phyloP scores from a whole-genome alignment of 2,888 invertebrate genomes.

The Lamellibrachia satsuma region DNA sequence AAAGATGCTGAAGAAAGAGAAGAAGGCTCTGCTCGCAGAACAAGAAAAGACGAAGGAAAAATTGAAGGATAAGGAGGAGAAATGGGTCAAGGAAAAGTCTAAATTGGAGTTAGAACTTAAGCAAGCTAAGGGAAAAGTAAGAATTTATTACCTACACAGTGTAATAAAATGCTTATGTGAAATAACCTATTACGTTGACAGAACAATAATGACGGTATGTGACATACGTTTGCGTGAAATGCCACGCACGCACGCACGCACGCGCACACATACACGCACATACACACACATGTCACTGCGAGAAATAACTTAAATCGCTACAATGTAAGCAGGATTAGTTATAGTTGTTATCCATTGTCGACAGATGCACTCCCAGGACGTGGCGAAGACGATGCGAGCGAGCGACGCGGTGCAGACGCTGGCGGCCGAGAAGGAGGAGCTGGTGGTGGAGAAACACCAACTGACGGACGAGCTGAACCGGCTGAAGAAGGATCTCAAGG shows the following conservation, averaged over 20 bases:
- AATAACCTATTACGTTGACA: too few species aligned
- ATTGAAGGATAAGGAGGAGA: conserved; percentile 30
- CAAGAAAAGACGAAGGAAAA: conserved; percentile 31
- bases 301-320: too few species aligned
- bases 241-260: background rate
- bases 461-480: conserved; percentile 50
- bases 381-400: conserved; percentile 22
- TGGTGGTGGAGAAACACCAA: conserved; percentile 56
- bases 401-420: conserved; percentile 48
- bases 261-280: background rate
- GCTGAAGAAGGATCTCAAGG: conserved; percentile 49
- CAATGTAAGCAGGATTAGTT: too few species aligned
- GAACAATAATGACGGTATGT: too few species aligned
- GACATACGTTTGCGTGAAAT: too few species aligned
- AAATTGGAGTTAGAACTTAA: conserved; percentile 37
- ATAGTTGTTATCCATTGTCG: background rate
- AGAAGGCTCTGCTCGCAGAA: conserved; percentile 49
- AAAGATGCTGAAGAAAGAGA: conserved; percentile 43
- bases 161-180: too few species aligned
- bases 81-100: conserved; percentile 33
- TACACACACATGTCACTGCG: background rate
- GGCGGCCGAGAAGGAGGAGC: conserved; percentile 53
- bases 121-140: conserved; percentile 32
- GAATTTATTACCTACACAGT: background rate
- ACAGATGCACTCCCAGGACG: background rate